Evolutionary conservation across 2,888 invertebrate genomes (phyloP).

Genomic region (Perithous albicinctus): DNA sequence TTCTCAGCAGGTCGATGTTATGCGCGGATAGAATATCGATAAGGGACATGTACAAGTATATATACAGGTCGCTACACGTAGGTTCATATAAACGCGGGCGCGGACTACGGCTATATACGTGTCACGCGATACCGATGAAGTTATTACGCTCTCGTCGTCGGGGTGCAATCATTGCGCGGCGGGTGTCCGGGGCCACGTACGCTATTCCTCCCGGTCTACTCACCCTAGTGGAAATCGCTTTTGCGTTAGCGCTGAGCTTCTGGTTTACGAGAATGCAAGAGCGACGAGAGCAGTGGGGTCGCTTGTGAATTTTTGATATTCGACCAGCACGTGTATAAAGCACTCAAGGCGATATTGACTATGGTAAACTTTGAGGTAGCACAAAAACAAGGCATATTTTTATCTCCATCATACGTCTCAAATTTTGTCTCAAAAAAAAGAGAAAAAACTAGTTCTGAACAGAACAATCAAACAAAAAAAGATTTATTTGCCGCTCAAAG

Average conservation of each 20-base stretch:
- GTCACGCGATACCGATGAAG: conserved; percentile 55
- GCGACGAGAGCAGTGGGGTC: conserved; percentile 36
- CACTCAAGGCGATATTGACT: neutral
- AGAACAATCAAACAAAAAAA: too few relatives aligned
- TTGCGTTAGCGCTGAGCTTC: conserved; percentile 50
- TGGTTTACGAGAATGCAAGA: conserved; percentile 55
- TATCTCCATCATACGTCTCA: too few relatives aligned
- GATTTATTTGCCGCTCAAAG: too few relatives aligned
- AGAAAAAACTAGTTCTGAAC: too few relatives aligned
- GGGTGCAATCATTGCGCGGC: conserved; percentile 58
- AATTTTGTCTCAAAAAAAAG: too few relatives aligned
- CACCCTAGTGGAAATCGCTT: conserved; percentile 54
- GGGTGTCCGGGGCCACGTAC: conserved; percentile 20
- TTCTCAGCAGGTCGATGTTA: conserved; percentile 19
- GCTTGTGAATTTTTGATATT: conserved; percentile 66
- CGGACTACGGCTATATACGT: conserved; percentile 28
- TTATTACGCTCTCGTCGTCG: conserved; percentile 59
- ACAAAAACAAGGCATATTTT: too few relatives aligned
- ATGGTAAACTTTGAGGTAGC: too few relatives aligned
- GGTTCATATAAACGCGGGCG: conserved; percentile 25
- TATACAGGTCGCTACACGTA: conserved; percentile 17
- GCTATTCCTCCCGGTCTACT: conserved; percentile 41
- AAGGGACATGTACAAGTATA: conserved; percentile 15
- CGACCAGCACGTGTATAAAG: conserved; percentile 49
- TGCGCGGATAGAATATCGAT: conserved; percentile 33